Evolutionary conservation across 2,797 vertebrate genomes (phyloP).

Genomic region (Enteromius radiatus): DNA sequence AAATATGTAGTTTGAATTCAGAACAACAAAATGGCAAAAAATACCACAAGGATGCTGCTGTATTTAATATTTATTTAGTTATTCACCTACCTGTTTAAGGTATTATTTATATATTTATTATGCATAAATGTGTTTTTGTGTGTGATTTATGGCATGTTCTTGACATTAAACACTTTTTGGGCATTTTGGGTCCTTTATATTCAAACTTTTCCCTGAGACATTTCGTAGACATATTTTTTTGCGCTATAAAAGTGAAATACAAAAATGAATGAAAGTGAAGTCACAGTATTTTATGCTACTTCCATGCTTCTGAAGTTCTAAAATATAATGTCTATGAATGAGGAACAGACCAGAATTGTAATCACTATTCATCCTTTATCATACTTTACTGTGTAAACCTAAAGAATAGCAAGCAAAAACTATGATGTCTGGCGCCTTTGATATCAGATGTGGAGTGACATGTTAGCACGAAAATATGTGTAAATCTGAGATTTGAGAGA

Average conservation of each 20-base stretch:
- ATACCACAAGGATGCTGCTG: not conserved
- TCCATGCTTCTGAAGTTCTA: not conserved
- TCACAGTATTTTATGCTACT: not conserved
- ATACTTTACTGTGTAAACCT: not conserved
- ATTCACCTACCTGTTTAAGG: not conserved
- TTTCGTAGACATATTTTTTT: not conserved
- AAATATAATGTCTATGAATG: not conserved
- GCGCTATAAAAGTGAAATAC: not conserved
- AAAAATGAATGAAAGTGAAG: not conserved
- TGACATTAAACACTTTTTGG: not conserved
- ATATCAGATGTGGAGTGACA: not conserved
- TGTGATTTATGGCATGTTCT: not conserved
- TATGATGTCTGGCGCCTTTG: not conserved
- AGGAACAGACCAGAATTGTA: not conserved
- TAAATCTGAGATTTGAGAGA: not conserved
- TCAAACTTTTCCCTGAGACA: not conserved
- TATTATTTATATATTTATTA: not conserved
- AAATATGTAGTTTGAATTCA: not conserved
- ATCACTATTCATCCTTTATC: not conserved
- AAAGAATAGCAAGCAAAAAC: not conserved
- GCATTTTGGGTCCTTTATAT: not conserved
- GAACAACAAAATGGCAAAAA: not conserved
- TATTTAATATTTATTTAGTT: slow-evolving; percentile 43
- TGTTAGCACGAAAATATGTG: not conserved
- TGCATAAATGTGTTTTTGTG: not conserved